These are phyloP conservation scores for Coilia nasus DNA, from an alignment of 2,797 vertebrate species.

Conservation along the genomic window DNA sequence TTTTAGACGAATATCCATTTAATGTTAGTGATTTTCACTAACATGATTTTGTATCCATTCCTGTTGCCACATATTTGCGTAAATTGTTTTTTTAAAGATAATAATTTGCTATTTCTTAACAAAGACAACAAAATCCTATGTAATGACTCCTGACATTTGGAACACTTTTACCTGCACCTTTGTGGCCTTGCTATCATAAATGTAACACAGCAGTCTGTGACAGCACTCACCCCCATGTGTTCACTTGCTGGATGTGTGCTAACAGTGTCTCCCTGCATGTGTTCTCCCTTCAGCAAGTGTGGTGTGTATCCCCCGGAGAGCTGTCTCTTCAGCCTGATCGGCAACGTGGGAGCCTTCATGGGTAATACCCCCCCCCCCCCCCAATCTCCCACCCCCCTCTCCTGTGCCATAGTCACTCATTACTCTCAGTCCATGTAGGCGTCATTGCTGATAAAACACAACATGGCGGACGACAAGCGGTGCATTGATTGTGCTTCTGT, in stretches of 20 bases:
- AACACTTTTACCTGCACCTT: no score
- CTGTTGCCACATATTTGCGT: no score
- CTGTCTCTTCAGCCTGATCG: conserved; percentile 93
- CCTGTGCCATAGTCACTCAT: no score
- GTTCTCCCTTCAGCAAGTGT: conserved; percentile 79
- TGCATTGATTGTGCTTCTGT: neutral
- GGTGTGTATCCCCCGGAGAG: conserved; percentile 90
- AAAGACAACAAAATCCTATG: neutral
- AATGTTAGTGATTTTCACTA: no score
- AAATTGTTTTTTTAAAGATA: no score
- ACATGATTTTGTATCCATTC: no score
- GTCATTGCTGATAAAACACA: no score
- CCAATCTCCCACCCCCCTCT: no score
- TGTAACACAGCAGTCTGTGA: neutral
- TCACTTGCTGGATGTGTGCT: neutral
- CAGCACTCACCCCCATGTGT: neutral
- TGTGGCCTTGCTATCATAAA: neutral
- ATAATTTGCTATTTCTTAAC: no score
- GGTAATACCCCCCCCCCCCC: conserved; percentile 68
- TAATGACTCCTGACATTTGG: no score
- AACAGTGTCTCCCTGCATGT: conserved; percentile 27
- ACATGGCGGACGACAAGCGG: neutral
- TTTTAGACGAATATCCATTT: neutral
- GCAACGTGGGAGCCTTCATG: conserved; percentile 92
- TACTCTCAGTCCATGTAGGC: no score